Evolutionary conservation across 1,140 invertebrate species (phyloP), one percentile per base, ranked within the genome.

Genomic region (Belonocnema kinseyi): DNA sequence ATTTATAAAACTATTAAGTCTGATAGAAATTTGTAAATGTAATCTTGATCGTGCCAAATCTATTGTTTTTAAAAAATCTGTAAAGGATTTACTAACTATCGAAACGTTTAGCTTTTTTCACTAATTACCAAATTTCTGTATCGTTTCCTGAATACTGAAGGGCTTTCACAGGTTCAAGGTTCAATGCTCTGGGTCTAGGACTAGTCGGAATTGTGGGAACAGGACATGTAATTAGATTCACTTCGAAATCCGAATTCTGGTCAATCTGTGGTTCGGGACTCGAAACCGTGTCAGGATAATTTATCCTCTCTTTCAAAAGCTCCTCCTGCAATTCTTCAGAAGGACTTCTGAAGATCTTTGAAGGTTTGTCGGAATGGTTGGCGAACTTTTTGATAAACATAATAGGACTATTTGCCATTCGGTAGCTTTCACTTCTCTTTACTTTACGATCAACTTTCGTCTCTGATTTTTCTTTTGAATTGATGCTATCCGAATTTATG

Each of bases 401-500:
- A 77, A 94, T 92, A 3, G 94, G 93, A 61, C 93, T 94, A 90
- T 97, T 97, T 1, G 96, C 96, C 88, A 96, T 93, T 78, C 96
- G 94, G 87, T 97, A 97, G 90, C 96, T 97, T 87, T 97, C 96
- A 87, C 96, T 97, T 61, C 96, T 93, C 90, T 96, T 96, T 40
- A 97, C 91, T 88, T 94, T 94, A 50, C 88, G 91, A 21, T 87
- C 85, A 6, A 50, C 13, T 11, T 76, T 84, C 17, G 21, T 19
- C 3, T 80, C 74, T 0, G 78, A 77, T 53, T 80, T 84, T 19
- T 16, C 2, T 13, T 73, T 3, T 16, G 77, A 33, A 46, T 66
- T 66, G 8, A 53, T 50, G 17, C 56, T 21, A 26, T 84, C 77
- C 5, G 56, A 5, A 40, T 75, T 71, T 14, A 13, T 16, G n/a